Base-by-base conservation (phyloP, 2,113 vertebrate genomes). In the Ameiurus melas region DNA sequence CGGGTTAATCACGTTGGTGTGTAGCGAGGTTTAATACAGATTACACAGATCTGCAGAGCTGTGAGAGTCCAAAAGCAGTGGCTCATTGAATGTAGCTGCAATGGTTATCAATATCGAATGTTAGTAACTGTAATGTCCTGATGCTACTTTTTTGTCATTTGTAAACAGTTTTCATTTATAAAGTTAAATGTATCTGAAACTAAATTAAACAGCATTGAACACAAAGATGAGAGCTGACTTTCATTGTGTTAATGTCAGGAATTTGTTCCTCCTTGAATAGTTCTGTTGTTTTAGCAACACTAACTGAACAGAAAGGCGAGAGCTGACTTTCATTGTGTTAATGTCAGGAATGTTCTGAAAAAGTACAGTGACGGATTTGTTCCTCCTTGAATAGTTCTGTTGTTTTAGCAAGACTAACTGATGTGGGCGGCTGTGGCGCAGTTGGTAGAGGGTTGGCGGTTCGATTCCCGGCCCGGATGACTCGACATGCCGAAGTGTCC, bases 31-130 rank as follows among this genome's bases (percentile, higher is more conserved):
- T 60, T 30, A 64, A 58, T 47, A 47, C 8, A 58, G 36, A 33
- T 19, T 30, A 68, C 5, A 33, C 75, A 66, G 20, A 64, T 68
- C 43, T 80, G 60, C 14, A 68, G 47, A 85, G 66, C 47, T 33
- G 27, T 33, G 60, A 60, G 30, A 66, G 43, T 43, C 36, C 47
- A 10, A 53, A 20, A 66, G 33, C 47, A 70, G 22, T 70, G 20
- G 5, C 19, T 80, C 62, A 55, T 13, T 82, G 51, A 55, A 68
- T 87, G 75, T 66, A 86, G 60, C 60, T 86, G 62, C 62, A n/a
- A 70, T 22, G 2, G 20, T n/a, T 43, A 16, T 57, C 10, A 51
- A 0, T 57, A 19, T 55, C 20, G 30, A 85, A 39, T 20, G 25
- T 85, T 3, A 47, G 6, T 60, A 36, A 39, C 25, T 47, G 36